Evolutionary conservation across 2,113 vertebrate genomes (phyloP), one percentile per base, ranked within the genome.

Genomic region (Halichoerus grypus): DNA sequence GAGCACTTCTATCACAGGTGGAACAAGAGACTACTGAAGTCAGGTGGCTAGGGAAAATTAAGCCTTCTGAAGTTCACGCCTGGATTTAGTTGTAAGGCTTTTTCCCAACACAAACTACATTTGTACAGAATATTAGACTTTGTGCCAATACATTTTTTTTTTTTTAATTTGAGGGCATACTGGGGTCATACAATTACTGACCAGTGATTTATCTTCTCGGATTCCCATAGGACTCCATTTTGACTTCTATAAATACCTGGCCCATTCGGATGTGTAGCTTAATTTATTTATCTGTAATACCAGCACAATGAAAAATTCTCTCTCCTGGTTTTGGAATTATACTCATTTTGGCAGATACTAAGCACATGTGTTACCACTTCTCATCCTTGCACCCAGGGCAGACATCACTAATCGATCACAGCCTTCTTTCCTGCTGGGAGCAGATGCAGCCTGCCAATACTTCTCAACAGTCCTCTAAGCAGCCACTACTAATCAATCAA

Each of bases 321-420:
- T 63, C 69, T 92, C 22, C 24, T 89, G 57, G 28, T 88, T 92
- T 89, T 61, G 39, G 12, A 81, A 91, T 90, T 67, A 39, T 80
- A 69, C 84, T 84, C 46, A 39, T 67, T 94, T 95, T 39, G 76
- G 77, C 31, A 82, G 81, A 67, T 93, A 95, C 57, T 84, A 36
- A 63, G 55, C 55, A 82, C 67, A 51, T 7, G 3, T 57, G n/a
- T 82, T 42, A 49, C 24, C 59, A 67, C 77, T 88, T 85, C 46
- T 83, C 79, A 83, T 94, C 96, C 71, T 88, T 94, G 26, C 14
- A 88, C 71, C 88, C 74, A 55, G 82, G 53, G 86, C 88, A 97
- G 97, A 97, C 98, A 97, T 98, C 79, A 77, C 94, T 97, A 97
- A 97, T 98, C 46, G 65, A 97, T 97, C 81, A 63, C n/a, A 72